phyloP scores from a whole-genome alignment of 2,888 invertebrate species.

The Agrotis segetum region DNA sequence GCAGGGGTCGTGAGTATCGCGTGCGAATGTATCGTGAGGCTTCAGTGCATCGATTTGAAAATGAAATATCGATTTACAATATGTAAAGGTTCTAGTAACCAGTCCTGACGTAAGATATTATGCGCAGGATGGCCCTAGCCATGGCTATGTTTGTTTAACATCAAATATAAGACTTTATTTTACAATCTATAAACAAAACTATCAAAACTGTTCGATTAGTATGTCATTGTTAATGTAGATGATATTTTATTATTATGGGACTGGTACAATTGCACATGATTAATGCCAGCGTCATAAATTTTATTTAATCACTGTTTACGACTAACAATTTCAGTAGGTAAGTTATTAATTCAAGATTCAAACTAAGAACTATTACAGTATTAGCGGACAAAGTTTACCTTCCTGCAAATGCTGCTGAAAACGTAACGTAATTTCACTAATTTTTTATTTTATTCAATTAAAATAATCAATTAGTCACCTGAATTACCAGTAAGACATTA shows the following conservation, averaged over 20 bases:
- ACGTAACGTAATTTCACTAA: background rate
- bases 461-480: conserved; percentile 16
- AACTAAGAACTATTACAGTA: background rate
- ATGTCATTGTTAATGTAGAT: conserved; percentile 42
- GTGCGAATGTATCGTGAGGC: conserved; percentile 89
- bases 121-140: conserved; percentile 23
- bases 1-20: conserved; percentile 83
- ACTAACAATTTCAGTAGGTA: conserved; percentile 16
- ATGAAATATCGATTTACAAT: conserved; percentile 86
- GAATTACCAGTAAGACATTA: conserved; percentile 6
- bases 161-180: conserved; percentile 47
- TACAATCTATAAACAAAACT: conserved; percentile 33
- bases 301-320: conserved; percentile 39
- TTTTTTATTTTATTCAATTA: background rate
- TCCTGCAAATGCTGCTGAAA: too few relatives aligned
- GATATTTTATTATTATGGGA: conserved; percentile 45
- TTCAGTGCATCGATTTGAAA: conserved; percentile 84
- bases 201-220: conserved; percentile 33
- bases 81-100: conserved; percentile 61
- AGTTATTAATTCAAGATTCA: conserved; percentile 14
- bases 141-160: conserved; percentile 40
- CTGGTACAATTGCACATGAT: conserved; percentile 28
- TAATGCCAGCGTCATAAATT: conserved; percentile 23
- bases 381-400: background rate
- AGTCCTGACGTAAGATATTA: conserved; percentile 51